Evolutionary conservation across 2,113 vertebrate species (phyloP), one percentile per base, ranked within the genome.

Genomic region (Mustela lutreola): DNA sequence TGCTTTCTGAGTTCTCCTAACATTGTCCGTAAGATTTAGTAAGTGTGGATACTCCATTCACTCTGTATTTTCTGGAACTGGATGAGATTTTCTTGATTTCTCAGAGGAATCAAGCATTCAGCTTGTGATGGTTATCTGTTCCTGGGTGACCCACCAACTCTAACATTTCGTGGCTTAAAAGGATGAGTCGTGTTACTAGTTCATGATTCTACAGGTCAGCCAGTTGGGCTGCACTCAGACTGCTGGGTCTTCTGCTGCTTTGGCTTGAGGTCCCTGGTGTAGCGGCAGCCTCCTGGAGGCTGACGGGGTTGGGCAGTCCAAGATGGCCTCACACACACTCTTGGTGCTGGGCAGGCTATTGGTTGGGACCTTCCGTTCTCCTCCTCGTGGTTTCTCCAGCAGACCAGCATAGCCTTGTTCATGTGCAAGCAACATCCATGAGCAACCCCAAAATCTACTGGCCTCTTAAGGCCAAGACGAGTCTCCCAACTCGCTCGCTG

Each of bases 81-180:
- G 83, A n/a, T 45, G 8, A 39, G 48, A 89, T 76, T 85, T 73
- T 92, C 62, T 92, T 92, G 62, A 81, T 88, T 95, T 97, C 36
- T 81, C 84, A 60, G 31, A 48, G 81, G 70, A 89, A 45, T 78
- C 92, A 63, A 62, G 24, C 26, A 58, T 12, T 58, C 87, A 48
- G 60, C 45, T 75, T 28, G 12, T 19, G 67, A 79, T 14, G 60
- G 6, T 87, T 88, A 39, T 22, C 42, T 70, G 39, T 48, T 82
- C 21, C 26, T 28, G 4, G 48, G 50, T 53, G 75, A 96, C 42
- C 73, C 89, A 82, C 67, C 48, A 67, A 60, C 24, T 56, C 16
- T 10, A 71, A 26, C 28, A 48, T 19, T 48, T 36, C 76, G n/a
- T 63, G 82, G 33, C 50, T 95, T 78, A n/a, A 11, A 75, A 36